Evolutionary conservation across 1,140 invertebrate species (phyloP), one percentile per base, ranked within the genome.

Genomic region (Drosophila tropicalis): DNA sequence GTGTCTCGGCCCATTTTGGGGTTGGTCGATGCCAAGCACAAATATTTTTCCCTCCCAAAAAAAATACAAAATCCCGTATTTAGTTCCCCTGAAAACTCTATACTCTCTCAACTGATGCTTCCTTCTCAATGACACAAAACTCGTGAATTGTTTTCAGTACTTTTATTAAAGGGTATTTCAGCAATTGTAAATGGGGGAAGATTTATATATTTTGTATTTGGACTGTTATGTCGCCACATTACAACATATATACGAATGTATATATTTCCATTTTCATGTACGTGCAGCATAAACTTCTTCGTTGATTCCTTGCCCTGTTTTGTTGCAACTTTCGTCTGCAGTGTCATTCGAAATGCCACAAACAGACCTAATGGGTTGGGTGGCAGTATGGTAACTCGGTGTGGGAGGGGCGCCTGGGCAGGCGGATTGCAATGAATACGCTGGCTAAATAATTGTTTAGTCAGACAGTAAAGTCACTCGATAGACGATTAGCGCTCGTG

Each of bases 401-500:
- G 47, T 25, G 19, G 55, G 10, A 56, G 56, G 55, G 29, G 5
- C 22, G 22, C 19, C 17, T 47, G 6, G 17, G 44, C 44, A 15
- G 44, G 44, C 44, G 17, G 44, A 51, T 51, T 51, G 44, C 60
- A 62, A 67, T 67, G 75, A 72, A 65, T 71, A 34, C 47, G 55
- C 68, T 60, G 72, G 65, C 72, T 67, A 79, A 76, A 79, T 79
- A 79, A 79, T 79, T 79, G 68, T 76, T 79, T 76, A 72, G 72
- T 61, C 69, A 76, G 76, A 76, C 76, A 75, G 76, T 62, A 72
- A 75, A 79, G 76, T 79, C 76, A 79, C 64, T 79, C 68, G 47
- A 79, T 76, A 79, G 68, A 67, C 76, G 76, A 79, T 79, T 79
- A 79, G 76, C 51, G 76, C 51, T 63, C 70, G 55, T 70, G 58